Percentiles rank a stretch among this genome's conserved stretches.
Evolutionary conservation across 2,797 vertebrate genomes (phyloP).

Genomic region (Poeciliopsis gracilis): DNA sequence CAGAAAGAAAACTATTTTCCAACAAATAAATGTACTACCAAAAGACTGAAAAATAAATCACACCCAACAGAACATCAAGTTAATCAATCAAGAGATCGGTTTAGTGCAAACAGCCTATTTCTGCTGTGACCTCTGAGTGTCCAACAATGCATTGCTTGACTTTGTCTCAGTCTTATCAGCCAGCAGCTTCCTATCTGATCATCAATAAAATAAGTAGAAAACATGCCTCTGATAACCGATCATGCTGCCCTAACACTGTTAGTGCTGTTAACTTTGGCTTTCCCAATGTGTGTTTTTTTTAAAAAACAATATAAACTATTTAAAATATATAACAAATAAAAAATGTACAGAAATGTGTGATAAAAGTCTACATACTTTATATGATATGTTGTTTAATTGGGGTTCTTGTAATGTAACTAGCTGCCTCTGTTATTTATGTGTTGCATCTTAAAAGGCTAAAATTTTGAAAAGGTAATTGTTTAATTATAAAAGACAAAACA

Average conservation of each 20-base stretch:
- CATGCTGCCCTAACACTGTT: not conserved
- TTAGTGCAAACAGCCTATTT: not conserved
- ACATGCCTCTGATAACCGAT: not conserved
- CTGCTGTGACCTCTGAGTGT: not conserved
- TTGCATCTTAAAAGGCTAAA: not conserved
- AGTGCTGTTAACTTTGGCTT: not conserved
- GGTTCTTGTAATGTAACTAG: not conserved
- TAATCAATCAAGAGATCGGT: not conserved
- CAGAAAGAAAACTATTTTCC: not conserved
- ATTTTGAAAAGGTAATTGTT: not conserved
- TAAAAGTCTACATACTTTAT: not conserved
- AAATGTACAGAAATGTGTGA: not conserved
- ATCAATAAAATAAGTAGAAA: slow-evolving; percentile 14
- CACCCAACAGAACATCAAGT: not conserved
- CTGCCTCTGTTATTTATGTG: not conserved
- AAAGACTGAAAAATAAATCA: not conserved
- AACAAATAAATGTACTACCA: not conserved
- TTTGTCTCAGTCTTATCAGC: slow-evolving; percentile 2
- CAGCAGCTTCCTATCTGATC: not conserved
- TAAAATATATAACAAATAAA: not conserved
- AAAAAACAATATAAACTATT: not conserved
- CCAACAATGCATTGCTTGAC: not conserved
- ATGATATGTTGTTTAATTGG: not conserved
- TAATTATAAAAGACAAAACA: not conserved
- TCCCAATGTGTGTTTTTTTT: not conserved